These are phyloP conservation scores for Temnothorax curvispinosus DNA, from an alignment of 1,140 invertebrate genomes.

Conservation along the genomic window DNA sequence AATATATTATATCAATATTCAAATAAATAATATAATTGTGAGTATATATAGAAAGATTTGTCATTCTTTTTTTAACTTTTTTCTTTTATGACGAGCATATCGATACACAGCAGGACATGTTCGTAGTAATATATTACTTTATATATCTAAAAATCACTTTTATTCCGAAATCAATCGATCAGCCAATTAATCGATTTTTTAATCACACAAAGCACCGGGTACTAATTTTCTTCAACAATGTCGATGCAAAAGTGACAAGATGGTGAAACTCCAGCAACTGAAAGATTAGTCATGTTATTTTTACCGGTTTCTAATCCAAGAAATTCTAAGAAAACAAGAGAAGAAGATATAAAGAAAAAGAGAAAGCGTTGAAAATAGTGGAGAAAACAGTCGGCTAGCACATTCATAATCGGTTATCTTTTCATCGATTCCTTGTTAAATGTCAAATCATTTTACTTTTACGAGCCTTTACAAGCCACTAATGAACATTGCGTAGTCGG, in stretches of 20 bases:
- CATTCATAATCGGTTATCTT: slow-evolving; percentile 71
- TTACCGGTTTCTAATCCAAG: slow-evolving; percentile 57
- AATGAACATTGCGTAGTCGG: slow-evolving; percentile 71
- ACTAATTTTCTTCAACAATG: slow-evolving; percentile 12
- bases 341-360: not conserved
- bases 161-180: slow-evolving; percentile 8
- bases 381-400: slow-evolving; percentile 33
- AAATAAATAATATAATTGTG: not conserved
- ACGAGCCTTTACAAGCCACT: slow-evolving; percentile 62
- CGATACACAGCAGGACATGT: not conserved
- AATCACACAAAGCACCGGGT: not conserved
- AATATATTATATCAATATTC: not conserved
- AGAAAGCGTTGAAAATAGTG: not conserved
- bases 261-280: not conserved
- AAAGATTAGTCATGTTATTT: slow-evolving; percentile 62
- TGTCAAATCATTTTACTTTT: slow-evolving; percentile 73
- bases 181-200: slow-evolving; percentile 30
- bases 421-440: slow-evolving; percentile 75
- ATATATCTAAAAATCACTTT: slow-evolving; percentile 18
- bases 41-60: not conserved
- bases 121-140: not conserved
- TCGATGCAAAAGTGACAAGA: not conserved
- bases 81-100: not conserved
- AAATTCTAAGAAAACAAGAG: not conserved
- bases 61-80: not conserved